Base-by-base conservation (phyloP, 1,140 invertebrate species). In the Drosophila ficusphila region DNA sequence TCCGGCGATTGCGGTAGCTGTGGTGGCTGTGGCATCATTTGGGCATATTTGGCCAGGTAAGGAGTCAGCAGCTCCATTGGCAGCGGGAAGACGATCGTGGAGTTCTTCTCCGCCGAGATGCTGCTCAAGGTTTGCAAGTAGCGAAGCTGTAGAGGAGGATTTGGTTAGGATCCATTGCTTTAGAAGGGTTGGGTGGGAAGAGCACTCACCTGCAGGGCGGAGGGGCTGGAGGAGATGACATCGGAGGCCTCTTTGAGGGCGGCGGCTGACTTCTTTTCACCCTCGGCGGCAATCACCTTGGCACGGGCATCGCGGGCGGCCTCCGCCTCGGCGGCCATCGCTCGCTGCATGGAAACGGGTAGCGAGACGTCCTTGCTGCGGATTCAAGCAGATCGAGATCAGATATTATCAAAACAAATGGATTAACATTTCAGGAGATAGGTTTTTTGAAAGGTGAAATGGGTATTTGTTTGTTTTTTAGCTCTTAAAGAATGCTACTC, bases 81-180 rank as follows among this genome's bases (percentile, higher is more conserved):
- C 47, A 97, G 79, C 2, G 97, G 97, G 92, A 98, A 98, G n/a
- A 98, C 95, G 70, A 98, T 98, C 0, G 97, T 98, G 0, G 96
- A 97, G 90, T 97, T 98, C 92, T 98, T 97, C 92, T 98, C 97
- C 5, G 96, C 96, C 11, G 96, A 96, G 58, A 98, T 97, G 41
- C 95, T 95, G 92, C 95, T 97, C 47, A 98, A 92, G 0, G 97
- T 97, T 93, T 97, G 78, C 42, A 86, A 25, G 46, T 76, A 78
- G 9, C 70, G 70, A 5, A 79, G 25, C 83, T 88, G 27, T 12
- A 25, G 9, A 1, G 1, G 2, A 11, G 0, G 14, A 3, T 27
- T 18, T 11, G 0, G 1, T 0, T 11, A 6, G 36, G 4, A 16
- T 12, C 47, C 3, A 34, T 12, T 29, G 14, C 11, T 14, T 18